Evolutionary conservation across 2,113 vertebrate genomes (phyloP), one percentile per base, ranked within the genome.

Genomic region (Marcusenius ussheri): DNA sequence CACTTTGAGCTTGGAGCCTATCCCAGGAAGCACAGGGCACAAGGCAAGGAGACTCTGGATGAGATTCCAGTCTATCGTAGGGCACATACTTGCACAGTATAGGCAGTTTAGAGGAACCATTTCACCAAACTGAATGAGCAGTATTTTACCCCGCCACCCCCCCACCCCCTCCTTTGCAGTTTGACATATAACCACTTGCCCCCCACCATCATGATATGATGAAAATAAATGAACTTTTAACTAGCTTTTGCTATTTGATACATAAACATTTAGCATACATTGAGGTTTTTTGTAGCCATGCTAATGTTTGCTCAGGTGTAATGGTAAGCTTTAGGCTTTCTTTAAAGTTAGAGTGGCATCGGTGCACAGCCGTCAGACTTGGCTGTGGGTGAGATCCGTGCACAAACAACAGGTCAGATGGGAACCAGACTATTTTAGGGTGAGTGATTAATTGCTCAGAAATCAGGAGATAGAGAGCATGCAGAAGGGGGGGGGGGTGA

Each of bases 371-470:
- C 19, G n/a, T 27, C 62, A 10, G 62, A 11, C 9, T 66, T 66
- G 62, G 62, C 62, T 66, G 62, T n/a, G 3, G 62, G 62, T 66
- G 62, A 11, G 62, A 66, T 83, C 80, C 80, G 0, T 45, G 39
- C 21, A n/a, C 42, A 83, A 47, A 45, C 42, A 39, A 27, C 15
- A 88, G 49, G 84, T 50, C 47, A 51, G 47, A 87, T 46, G 83
- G 46, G 49, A 87, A n/a, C 11, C n/a, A 42, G 50, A 49, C 50
- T 88, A 47, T 66, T 88, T 88, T 46, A 62, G 39, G 5, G 27
- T n/a, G 31, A 51, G 87, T 88, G 87, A 88, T 70, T 70, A 88
- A 88, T 66, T 62, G 56, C 39, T 66, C 35, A 62, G 19, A 88
- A 46, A 58, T n/a, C 19, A 35, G 50, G 51, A 49, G n/a, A 85